Evolutionary conservation across 2,113 vertebrate species (phyloP), one percentile per base, ranked within the genome.

Genomic region (Oceanodroma tethys): DNA sequence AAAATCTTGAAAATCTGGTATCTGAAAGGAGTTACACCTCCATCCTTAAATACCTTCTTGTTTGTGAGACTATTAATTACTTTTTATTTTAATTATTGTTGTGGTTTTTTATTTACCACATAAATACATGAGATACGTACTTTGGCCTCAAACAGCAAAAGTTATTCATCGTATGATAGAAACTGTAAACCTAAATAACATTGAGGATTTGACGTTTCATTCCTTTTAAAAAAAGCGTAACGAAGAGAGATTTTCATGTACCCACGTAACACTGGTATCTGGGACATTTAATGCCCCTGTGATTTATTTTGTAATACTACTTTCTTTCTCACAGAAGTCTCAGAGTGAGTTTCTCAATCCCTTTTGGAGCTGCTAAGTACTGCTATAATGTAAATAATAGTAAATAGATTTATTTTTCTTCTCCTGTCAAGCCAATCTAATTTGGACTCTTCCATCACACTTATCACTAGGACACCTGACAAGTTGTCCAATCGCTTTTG

Each of bases 361-460:
- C 32, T 91, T 94, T 78, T 71, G 63, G 43, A 78, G 45, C 25
- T 4, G 0, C 32, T 91, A 93, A 66, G n/a, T 86, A 81, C 55
- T 63, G 12, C 32, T 84, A 59, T 67, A 83, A 92, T 83, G 63
- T 94, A 83, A 94, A 84, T 81, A 94, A 84, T 21, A 45, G n/a
- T 73, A 96, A 95, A 95, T 73, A 62, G 82, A 72, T 88, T 93
- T 92, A 19, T 86, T 95, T 95, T 75, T 95, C 50, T 94, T 40
- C 34, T 92, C 7, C 59, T 81, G 55, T 78, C 86, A 96, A 88
- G n/a, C 16, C 59, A 91, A 86, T 84, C 55, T 96, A 95, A 93
- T 97, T 95, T 84, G 11, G 40, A 55, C 21, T 89, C 48, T 75
- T 97, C 68, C 60, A 93, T 88, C 76, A 86, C 86, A 83, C 59